phyloP scores from a whole-genome alignment of 2,797 vertebrate genomes.

The Parauchenoglanis ngamensis region DNA sequence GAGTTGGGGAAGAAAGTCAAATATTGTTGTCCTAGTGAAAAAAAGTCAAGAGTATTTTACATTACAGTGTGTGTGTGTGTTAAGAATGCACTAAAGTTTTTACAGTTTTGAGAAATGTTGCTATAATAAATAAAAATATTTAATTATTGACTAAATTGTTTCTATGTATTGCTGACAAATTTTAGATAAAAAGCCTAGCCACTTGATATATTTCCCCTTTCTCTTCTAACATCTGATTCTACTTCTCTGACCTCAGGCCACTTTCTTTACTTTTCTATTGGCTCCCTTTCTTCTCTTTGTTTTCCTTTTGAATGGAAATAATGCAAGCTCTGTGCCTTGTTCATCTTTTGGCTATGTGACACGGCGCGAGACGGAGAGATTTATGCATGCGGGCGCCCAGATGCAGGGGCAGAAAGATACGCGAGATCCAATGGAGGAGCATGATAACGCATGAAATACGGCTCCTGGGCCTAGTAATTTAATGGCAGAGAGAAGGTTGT shows the following conservation, averaged over 20 bases:
- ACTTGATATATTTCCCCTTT: slow-evolving; percentile 29
- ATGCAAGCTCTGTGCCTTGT: slow-evolving; percentile 79
- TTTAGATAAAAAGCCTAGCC: slow-evolving; percentile 23
- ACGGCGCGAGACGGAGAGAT: slow-evolving; percentile 84
- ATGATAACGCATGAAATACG: slow-evolving; percentile 91
- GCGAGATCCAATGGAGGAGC: slow-evolving; percentile 88
- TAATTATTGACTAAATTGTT: slow-evolving; percentile 19
- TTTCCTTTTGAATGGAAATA: slow-evolving; percentile 74
- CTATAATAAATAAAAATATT: slow-evolving; percentile 17
- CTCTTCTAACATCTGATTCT: slow-evolving; percentile 77
- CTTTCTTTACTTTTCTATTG: slow-evolving; percentile 62
- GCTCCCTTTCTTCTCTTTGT: slow-evolving; percentile 35
- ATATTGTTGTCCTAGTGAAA: slow-evolving; percentile 19
- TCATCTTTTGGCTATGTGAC: slow-evolving; percentile 83
- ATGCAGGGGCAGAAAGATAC: slow-evolving; percentile 80
- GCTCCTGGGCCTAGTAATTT: slow-evolving; percentile 84
- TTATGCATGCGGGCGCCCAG: slow-evolving; percentile 86
- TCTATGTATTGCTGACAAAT: slow-evolving; percentile 8
- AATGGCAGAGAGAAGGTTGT: slow-evolving; percentile 90
- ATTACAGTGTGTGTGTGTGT: background rate
- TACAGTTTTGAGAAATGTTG: background rate
- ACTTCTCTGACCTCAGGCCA: slow-evolving; percentile 86
- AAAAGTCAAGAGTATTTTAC: slow-evolving; percentile 25
- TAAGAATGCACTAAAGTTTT: background rate
- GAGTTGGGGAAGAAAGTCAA: slow-evolving; percentile 42